Conservation (phyloP, 2,888 invertebrate genomes). For the Aphodius granarius region DNA sequence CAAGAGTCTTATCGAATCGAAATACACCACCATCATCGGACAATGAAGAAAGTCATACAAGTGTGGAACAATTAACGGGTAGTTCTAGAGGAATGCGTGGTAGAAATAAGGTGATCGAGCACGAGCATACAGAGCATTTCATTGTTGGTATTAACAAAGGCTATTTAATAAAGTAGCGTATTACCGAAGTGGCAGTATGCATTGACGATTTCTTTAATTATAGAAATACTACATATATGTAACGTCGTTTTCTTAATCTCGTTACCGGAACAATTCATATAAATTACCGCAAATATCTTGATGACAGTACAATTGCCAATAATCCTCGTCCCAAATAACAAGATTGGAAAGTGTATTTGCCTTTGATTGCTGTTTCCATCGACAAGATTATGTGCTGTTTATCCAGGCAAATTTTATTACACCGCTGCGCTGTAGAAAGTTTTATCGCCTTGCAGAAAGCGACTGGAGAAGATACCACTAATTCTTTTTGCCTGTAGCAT, state of each 20-base stretch:
- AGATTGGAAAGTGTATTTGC: constrained; percentile 17
- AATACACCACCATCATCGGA: too few relatives aligned
- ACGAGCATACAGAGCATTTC: too few relatives aligned
- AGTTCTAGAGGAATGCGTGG: too few relatives aligned
- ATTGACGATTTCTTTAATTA: too few relatives aligned
- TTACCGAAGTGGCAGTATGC: too few relatives aligned
- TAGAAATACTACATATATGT: too few relatives aligned
- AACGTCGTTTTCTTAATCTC: neutral
- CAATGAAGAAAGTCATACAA: too few relatives aligned
- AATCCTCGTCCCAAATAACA: constrained; percentile 9
- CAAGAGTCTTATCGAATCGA: too few relatives aligned
- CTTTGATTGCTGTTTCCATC: neutral
- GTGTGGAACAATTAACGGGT: too few relatives aligned
- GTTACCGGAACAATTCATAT: neutral
- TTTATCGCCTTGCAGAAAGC: neutral
- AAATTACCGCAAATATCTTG: neutral
- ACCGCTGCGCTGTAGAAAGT: neutral
- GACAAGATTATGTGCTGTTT: neutral
- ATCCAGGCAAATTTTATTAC: constrained; percentile 2
- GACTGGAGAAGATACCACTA: neutral
- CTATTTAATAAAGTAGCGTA: too few relatives aligned
- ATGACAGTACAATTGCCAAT: neutral
- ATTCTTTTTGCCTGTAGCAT: neutral
- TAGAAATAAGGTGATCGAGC: too few relatives aligned
- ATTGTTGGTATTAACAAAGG: too few relatives aligned